phyloP scores from a whole-genome alignment of 2,113 vertebrate genomes.

The Chlamydotis undulata region DNA sequence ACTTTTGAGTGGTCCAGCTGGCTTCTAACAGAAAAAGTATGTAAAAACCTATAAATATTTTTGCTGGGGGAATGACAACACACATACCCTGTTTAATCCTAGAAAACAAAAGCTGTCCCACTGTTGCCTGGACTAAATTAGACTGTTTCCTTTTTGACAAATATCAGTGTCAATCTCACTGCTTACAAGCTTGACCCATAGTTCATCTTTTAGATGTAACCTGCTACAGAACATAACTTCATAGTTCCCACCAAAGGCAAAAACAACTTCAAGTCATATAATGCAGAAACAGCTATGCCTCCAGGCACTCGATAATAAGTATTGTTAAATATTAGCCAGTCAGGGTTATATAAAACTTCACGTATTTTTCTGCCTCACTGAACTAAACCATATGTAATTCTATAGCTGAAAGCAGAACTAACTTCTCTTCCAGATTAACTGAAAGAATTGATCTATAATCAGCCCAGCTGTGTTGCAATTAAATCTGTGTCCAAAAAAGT shows the following conservation, averaged over 20 bases:
- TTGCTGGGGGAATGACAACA: neutral
- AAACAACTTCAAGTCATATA: neutral
- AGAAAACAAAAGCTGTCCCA: neutral
- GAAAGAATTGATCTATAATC: neutral
- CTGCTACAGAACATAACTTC: neutral
- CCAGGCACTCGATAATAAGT: neutral
- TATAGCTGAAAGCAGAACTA: neutral
- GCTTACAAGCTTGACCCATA: neutral
- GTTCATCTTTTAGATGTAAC: neutral
- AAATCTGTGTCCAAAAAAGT: neutral
- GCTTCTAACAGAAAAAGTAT: neutral
- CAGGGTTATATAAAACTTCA: neutral
- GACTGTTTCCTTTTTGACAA: neutral
- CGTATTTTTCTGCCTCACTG: neutral
- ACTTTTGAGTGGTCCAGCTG: neutral
- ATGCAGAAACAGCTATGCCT: neutral
- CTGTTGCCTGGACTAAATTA: neutral
- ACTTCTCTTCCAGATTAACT: neutral
- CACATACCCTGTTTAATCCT: neutral
- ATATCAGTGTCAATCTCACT: neutral
- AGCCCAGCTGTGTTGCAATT: neutral
- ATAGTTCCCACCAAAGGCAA: neutral
- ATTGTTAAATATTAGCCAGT: constrained; percentile 10
- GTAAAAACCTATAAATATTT: neutral
- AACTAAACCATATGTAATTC: neutral